These are phyloP conservation scores for Numenius phaeopus DNA, from an alignment of 2,797 vertebrate species.

Conservation along the genomic window DNA sequence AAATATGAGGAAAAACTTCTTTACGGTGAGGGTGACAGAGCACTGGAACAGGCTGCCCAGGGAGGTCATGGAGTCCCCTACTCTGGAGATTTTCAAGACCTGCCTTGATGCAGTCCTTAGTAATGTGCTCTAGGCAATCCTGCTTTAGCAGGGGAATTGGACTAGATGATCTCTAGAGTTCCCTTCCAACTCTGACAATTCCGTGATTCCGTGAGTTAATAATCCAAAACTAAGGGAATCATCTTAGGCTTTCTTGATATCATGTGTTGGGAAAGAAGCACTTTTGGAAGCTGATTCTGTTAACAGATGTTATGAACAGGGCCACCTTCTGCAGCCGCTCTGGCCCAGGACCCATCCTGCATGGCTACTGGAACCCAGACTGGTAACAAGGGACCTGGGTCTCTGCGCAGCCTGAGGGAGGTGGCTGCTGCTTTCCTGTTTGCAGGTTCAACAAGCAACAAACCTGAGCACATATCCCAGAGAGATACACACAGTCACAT, in stretches of 20 bases:
- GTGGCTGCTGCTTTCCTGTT: background rate
- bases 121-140: no score
- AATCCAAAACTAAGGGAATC: background rate
- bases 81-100: no score
- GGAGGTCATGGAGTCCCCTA: no score
- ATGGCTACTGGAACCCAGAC: rapidly evolving
- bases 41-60: no score
- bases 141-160: no score
- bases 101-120: no score
- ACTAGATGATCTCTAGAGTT: no score
- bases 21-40: no score
- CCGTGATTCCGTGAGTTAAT: background rate
- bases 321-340: rapidly evolving
- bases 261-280: background rate
- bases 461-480: background rate
- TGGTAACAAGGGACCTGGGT: rapidly evolving
- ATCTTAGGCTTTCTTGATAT: background rate
- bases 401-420: background rate
- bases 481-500: background rate
- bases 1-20: no score
- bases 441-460: background rate
- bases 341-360: background rate
- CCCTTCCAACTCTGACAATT: no score
- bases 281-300: background rate
- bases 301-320: background rate